Percentiles rank a stretch among this genome's conserved stretches.
Conservation (phyloP, 2,888 invertebrate species). For the Flexamia atlantica region DNA sequence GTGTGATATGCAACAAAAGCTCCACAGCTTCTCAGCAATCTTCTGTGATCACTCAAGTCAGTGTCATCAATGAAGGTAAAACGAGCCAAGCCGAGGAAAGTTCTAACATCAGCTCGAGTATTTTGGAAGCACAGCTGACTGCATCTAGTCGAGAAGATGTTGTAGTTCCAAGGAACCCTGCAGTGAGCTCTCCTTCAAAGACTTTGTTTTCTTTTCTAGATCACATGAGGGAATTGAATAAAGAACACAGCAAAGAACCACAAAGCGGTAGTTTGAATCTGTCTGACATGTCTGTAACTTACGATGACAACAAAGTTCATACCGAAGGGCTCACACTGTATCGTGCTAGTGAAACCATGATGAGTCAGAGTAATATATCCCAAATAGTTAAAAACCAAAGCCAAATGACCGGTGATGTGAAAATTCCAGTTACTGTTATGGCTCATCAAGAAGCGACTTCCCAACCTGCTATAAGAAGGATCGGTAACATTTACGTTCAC, state of each 20-base stretch:
- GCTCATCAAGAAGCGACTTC: constrained; percentile 29
- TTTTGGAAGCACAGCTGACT: constrained; percentile 69
- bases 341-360: constrained; percentile 48
- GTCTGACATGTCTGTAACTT: constrained; percentile 45
- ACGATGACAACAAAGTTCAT: constrained; percentile 53
- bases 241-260: constrained; percentile 51
- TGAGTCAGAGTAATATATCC: constrained; percentile 36
- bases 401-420: constrained; percentile 34
- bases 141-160: constrained; percentile 56
- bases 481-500: constrained; percentile 66
- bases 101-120: constrained; percentile 67
- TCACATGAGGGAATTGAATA: constrained; percentile 44
- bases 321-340: constrained; percentile 57
- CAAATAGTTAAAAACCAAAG: constrained; percentile 35
- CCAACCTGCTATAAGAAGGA: constrained; percentile 61
- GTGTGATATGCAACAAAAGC: constrained; percentile 62
- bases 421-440: constrained; percentile 44
- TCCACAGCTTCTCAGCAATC: constrained; percentile 42
- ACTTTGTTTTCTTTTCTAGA: constrained; percentile 62
- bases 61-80: constrained; percentile 52
- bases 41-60: constrained; percentile 57
- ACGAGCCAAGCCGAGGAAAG: constrained; percentile 46
- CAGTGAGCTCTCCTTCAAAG: constrained; percentile 61
- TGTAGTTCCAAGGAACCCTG: constrained; percentile 49
- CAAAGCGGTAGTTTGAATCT: constrained; percentile 55